phyloP scores from a whole-genome alignment of 2,888 invertebrate genomes.

The Adelphocoris suturalis region DNA sequence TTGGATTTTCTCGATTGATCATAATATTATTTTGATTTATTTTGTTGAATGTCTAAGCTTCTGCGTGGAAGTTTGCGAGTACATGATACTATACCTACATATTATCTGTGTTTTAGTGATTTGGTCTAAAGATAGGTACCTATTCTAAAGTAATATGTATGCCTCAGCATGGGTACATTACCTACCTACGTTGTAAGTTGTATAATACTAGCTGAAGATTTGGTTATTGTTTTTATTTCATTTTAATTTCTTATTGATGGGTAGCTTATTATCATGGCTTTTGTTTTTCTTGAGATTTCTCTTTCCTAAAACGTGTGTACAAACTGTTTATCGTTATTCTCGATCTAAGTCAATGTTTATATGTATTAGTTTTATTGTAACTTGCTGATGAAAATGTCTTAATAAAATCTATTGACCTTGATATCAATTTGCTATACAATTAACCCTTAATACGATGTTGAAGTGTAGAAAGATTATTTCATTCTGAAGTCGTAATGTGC shows the following conservation, averaged over 20 bases:
- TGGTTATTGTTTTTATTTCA: not conserved
- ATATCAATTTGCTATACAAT: not conserved
- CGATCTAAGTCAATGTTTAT: conserved; percentile 69
- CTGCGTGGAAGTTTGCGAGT: conserved; percentile 43
- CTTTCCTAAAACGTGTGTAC: conserved; percentile 64
- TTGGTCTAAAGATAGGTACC: conserved; percentile 23
- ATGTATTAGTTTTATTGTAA: conserved; percentile 71
- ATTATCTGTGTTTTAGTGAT: conserved; percentile 54
- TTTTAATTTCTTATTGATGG: conserved; percentile 22
- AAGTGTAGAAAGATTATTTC: too few species aligned
- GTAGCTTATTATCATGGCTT: conserved; percentile 47
- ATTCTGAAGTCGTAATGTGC: too few species aligned
- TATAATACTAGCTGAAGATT: conserved; percentile 21
- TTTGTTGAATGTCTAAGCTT: conserved; percentile 42
- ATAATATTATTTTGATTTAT: conserved; percentile 58
- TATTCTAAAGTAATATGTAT: not conserved
- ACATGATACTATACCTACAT: conserved; percentile 46
- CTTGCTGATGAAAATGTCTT: conserved; percentile 69
- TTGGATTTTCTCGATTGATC: not conserved
- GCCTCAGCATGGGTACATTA: conserved; percentile 41
- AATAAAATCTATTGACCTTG: conserved; percentile 69
- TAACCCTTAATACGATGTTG: too few species aligned
- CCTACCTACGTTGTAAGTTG: conserved; percentile 24
- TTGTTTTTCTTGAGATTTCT: conserved; percentile 63
- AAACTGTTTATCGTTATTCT: conserved; percentile 65